A percentile compares a stretch with the other conserved stretches of the same genome.
Conservation (phyloP, 37 sponge, comb jelly and placozoan genomes). For the Theonella swinhoei region DNA sequence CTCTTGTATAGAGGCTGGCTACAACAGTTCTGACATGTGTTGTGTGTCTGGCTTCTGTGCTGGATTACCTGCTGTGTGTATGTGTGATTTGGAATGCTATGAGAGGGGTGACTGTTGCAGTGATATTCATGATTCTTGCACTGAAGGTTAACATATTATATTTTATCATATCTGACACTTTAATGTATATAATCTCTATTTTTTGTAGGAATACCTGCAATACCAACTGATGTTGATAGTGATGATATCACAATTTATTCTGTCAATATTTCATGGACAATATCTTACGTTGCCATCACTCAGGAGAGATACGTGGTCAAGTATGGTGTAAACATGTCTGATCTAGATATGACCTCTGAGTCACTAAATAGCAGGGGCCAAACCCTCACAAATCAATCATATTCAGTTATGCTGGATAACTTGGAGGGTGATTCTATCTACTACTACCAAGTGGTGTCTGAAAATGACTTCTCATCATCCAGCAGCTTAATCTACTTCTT, state of each 20-base stretch:
- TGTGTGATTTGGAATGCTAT: slow-evolving; percentile 10
- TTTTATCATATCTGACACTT: neutral
- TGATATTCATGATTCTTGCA: slow-evolving; percentile 13
- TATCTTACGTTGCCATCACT: neutral
- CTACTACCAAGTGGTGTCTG: slow-evolving; percentile 21
- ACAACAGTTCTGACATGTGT: slow-evolving; percentile 3
- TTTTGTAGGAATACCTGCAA: neutral
- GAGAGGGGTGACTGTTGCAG: slow-evolving; percentile 23
- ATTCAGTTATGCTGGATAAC: neutral
- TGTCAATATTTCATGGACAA: neutral
- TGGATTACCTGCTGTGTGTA: slow-evolving; percentile 18
- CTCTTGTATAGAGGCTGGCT: slow-evolving; percentile 34
- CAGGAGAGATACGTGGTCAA: neutral
- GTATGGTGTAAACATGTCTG: neutral
- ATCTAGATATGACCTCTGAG: neutral
- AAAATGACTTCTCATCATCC: slow-evolving; percentile 20
- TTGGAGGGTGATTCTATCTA: slow-evolving; percentile 13
- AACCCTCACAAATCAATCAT: slow-evolving; percentile 19
- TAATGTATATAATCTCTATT: neutral
- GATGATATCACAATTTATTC: neutral
- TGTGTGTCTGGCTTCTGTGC: neutral
- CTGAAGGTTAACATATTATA: too few species aligned
- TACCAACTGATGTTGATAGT: neutral
- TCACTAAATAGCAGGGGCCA: neutral
- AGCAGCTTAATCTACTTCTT: neutral